phyloP scores from a whole-genome alignment of 2,797 vertebrate species.

The Sparidentex hasta region DNA sequence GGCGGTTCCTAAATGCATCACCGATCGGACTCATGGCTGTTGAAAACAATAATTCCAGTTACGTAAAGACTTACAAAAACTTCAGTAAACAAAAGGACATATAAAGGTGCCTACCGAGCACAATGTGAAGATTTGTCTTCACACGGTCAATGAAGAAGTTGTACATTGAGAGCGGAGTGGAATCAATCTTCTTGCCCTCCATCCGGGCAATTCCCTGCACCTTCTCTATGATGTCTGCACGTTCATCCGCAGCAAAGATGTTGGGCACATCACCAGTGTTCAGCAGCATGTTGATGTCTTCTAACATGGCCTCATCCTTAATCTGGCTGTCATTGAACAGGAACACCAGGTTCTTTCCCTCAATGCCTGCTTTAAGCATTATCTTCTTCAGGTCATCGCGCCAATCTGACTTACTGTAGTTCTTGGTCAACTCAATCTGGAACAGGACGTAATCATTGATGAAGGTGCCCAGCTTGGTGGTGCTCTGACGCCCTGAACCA shows the following conservation, averaged over 20 bases:
- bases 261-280: slow-evolving; percentile 95
- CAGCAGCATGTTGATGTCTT: slow-evolving; percentile 95
- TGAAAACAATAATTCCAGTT: slow-evolving; percentile 41
- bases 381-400: slow-evolving; percentile 92
- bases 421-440: slow-evolving; percentile 94
- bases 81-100: background rate
- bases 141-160: slow-evolving; percentile 93
- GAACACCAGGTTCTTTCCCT: slow-evolving; percentile 88
- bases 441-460: slow-evolving; percentile 91
- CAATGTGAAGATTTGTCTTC: slow-evolving; percentile 93
- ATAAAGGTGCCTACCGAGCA: slow-evolving; percentile 86
- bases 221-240: slow-evolving; percentile 92
- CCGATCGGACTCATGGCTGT: slow-evolving; percentile 96
- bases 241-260: slow-evolving; percentile 93
- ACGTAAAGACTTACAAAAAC: background rate
- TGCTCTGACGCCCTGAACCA: slow-evolving; percentile 92
- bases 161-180: slow-evolving; percentile 92
- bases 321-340: slow-evolving; percentile 93
- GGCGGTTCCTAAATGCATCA: slow-evolving; percentile 92
- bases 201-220: slow-evolving; percentile 88
- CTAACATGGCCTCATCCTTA: slow-evolving; percentile 92
- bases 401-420: slow-evolving; percentile 90
- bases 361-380: slow-evolving; percentile 91
- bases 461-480: slow-evolving; percentile 91
- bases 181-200: slow-evolving; percentile 89